Base-by-base conservation (phyloP, 2,113 vertebrate genomes). In the Zeus faber region DNA sequence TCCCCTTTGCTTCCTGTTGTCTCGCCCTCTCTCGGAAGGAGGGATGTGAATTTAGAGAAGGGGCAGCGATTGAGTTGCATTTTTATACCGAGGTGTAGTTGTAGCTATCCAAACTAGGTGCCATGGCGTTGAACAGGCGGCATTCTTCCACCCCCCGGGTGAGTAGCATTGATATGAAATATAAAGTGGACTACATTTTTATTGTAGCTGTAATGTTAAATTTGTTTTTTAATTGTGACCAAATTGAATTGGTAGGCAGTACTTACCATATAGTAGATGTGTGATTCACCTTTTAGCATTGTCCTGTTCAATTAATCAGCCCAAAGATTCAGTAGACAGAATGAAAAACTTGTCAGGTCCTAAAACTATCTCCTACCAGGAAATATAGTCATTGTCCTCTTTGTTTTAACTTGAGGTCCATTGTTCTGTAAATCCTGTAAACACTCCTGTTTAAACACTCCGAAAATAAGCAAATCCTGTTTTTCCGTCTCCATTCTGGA, bases 141-240 rank as follows among this genome's bases (percentile, higher is more conserved):
- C 85, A 87, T 69, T 87, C 85, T 2, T 83, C 70, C 33, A 81
- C 77, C 5, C 81, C 83, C 2, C 65, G 72, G 80, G 85, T 84
- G 55, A 85, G 85, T 84, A 45, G 54, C 24, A 13, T 2, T 0
- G 1, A 20, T 4, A 14, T 1, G 55, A 29, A 21, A 8, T 59
- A 10, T 14, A 10, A 43, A 18, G 25, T 20, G 17, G 16, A 18
- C 3, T 8, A 10, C 17, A 8, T 43, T 27, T 31, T 10, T 14
- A 45, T 41, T 9, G 17, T 1, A 21, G 39, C 26, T 31, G 31
- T 18, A 21, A 43, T 1, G 0, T 6, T 6, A 5, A 13, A 31
- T 5, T 13, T 51, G 0, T n/a, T 33, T 23, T 52, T 45, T 25
- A 3, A 37, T 22, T 46, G 3, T 16, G 25, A 20, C 24, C 1